These are phyloP conservation scores for Hipparchia sbordonii DNA, from an alignment of 2,888 invertebrate genomes.

Conservation along the genomic window DNA sequence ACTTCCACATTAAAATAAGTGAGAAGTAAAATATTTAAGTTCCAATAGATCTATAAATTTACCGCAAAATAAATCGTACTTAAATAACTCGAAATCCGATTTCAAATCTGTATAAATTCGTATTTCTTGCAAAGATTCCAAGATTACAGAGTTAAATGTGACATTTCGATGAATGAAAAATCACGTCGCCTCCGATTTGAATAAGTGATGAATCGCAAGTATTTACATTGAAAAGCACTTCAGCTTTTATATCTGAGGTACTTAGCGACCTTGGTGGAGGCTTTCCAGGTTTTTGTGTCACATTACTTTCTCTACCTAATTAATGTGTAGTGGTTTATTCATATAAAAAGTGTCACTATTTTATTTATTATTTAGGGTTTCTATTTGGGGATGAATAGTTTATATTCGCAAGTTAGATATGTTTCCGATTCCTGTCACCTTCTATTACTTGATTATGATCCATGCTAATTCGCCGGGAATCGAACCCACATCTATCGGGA, in stretches of 20 bases:
- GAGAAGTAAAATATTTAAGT: too few species aligned
- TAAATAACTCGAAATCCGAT: not conserved
- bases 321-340: not conserved
- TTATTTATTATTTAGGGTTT: too few species aligned
- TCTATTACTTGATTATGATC: too few species aligned
- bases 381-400: too few species aligned
- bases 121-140: not conserved
- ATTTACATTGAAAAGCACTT: slow-evolving; percentile 29
- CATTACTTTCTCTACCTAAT: not conserved
- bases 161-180: slow-evolving; percentile 13
- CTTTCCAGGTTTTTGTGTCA: not conserved
- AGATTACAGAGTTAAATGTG: slow-evolving; percentile 9
- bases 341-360: not conserved
- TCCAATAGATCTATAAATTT: too few species aligned
- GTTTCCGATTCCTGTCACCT: too few species aligned
- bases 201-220: slow-evolving; percentile 25
- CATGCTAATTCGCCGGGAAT: too few species aligned
- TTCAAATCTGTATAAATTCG: not conserved
- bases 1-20: too few species aligned
- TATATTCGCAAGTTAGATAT: too few species aligned
- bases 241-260: slow-evolving; percentile 14
- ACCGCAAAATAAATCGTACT: too few species aligned
- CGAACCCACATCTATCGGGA: too few species aligned
- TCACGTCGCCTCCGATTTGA: slow-evolving; percentile 16
- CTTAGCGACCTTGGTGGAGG: not conserved